phyloP scores from a whole-genome alignment of 2,888 invertebrate species.

The Polietes domitor region DNA sequence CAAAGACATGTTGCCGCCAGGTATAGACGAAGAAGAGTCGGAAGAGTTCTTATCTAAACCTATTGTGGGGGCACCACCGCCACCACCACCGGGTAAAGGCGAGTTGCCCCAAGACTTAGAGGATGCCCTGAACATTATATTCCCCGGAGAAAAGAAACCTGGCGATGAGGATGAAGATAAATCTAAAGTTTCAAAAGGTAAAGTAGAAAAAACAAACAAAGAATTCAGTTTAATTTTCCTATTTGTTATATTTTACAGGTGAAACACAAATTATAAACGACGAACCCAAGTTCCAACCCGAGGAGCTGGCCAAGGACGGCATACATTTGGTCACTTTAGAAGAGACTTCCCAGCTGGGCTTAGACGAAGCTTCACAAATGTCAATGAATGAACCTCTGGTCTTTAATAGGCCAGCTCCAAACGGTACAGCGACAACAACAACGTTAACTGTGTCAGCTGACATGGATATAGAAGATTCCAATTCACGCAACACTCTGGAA shows the following conservation, averaged over 20 bases:
- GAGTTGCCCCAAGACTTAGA: constrained; percentile 84
- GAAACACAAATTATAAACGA: constrained; percentile 76
- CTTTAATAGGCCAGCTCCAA: constrained; percentile 70
- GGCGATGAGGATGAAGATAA: constrained; percentile 70
- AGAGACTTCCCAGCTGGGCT: constrained; percentile 73
- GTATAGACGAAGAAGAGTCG: constrained; percentile 79
- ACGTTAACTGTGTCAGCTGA: constrained; percentile 46
- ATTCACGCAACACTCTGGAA: constrained; percentile 36
- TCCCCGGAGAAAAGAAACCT: constrained; percentile 82
- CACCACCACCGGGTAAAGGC: constrained; percentile 80
- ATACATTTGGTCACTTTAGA: constrained; percentile 78
- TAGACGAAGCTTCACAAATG: constrained; percentile 75
- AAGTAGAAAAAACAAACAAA: background rate
- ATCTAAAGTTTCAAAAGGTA: constrained; percentile 69
- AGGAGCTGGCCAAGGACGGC: constrained; percentile 78
- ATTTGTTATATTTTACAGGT: constrained; percentile 59
- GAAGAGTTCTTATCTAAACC: constrained; percentile 81
- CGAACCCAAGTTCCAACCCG: constrained; percentile 74
- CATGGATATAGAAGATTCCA: constrained; percentile 61
- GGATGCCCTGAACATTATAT: constrained; percentile 84
- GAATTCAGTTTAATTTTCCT: background rate
- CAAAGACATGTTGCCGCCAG: constrained; percentile 79
- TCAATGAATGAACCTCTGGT: constrained; percentile 74
- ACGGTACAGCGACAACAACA: constrained; percentile 37
- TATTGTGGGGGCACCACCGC: constrained; percentile 80